Evolutionary conservation across 2,888 invertebrate species (phyloP), one percentile per base, ranked within the genome.

Genomic region (Erebia ligea): DNA sequence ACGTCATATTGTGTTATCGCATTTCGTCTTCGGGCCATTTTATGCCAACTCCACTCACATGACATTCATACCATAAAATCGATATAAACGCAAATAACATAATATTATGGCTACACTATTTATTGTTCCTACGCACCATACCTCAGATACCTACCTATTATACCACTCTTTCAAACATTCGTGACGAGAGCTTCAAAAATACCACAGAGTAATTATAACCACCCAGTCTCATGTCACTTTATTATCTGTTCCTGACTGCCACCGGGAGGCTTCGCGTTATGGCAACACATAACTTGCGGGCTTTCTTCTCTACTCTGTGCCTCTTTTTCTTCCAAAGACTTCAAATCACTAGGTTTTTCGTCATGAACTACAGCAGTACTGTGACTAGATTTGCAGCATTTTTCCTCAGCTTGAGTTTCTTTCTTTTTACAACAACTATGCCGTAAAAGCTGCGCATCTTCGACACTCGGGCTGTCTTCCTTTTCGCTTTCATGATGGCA

Each of bases 181-280:
- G 45, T 48, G 61, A 45, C 61, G 45, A 61, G 19, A 45, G 40
- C 42, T 11, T 50, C 4, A 15, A 48, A 17, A 40, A 1, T 25
- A 65, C 48, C 40, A 45, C 58, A 71, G 40, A 65, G 25, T 65
- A 73, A 57, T n/a, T 62, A 71, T 56, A 52, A 65, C 56, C 50
- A 62, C 19, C 9, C 34, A 19, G 52, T 61, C 15, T 58, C 3
- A 11, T 50, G 48, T 74, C 74, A 74, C 68, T 84, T 83, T 48
- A 90, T 78, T 59, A 93, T 92, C 71, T 91, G 88, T 73, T 92
- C 92, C 74, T 91, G 92, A 73, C 92, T 92, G 21, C 88, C 91
- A 15, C 86, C 85, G 1, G 84, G 77, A 0, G 78, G 56, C 70
- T 83, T 87, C 0, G 81, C 69, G 73, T 84, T 84, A 66, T 85